Evolutionary conservation across 2,888 invertebrate genomes (phyloP), one percentile per base, ranked within the genome.

Genomic region (Drosophila ezoana): DNA sequence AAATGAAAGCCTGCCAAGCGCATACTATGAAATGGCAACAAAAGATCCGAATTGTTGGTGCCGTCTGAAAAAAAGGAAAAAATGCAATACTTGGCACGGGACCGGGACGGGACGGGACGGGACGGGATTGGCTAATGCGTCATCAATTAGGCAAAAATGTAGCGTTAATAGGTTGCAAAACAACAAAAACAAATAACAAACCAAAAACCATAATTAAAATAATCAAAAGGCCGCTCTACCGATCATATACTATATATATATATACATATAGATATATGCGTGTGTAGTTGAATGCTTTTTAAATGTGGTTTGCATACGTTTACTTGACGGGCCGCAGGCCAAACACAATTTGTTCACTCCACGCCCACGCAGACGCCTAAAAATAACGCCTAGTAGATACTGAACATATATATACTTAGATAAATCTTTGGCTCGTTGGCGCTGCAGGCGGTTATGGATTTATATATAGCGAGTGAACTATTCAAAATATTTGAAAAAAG

Each of bases 111-210:
- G 57, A 45, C 13, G 61, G 53, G 54, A 48, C 44, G 44, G 51
- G 49, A 56, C 33, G 18, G 3, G 35, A 8, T 8, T n/a, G n/a
- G 28, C 44, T 49, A 76, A 74, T 83, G 89, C 89, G 89, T 87
- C 83, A 83, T 81, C 83, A 83, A 83, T 89, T 83, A 83, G 87
- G 81, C 72, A 80, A 87, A 83, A 81, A 87, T 89, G 69, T 87
- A 58, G 84, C 89, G 77, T 80, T 88, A 88, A 82, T 72, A 74
- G 84, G 47, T 33, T 41, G 60, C 57, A 56, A 52, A 63, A 62
- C 40, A 58, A 58, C 53, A 62, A 52, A 32, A 41, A 58, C 59
- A 60, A 56, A 28, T 9, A 53, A 49, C 56, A 58, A 66, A 58
- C 35, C 49, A 44, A 44, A 41, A 48, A 38, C 18, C 38, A 76